A percentile compares a stretch with the other conserved stretches of the same genome.
Conservation (phyloP, 1,140 invertebrate genomes). For the Lamellibrachia luymesi region DNA sequence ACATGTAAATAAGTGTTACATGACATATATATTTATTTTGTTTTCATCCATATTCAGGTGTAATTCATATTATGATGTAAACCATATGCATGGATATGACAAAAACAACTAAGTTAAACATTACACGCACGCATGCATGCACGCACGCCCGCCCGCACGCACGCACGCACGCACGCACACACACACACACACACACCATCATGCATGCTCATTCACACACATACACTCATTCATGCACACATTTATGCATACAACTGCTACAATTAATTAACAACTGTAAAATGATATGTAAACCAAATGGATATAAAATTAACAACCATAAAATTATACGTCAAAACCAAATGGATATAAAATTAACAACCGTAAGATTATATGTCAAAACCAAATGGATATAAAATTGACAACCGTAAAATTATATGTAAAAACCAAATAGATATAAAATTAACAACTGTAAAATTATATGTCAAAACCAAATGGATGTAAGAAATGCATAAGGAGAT, state of each 20-base stretch:
- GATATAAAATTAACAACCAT: background rate
- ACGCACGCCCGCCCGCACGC: background rate
- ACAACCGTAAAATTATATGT: too few species aligned
- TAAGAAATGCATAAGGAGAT: background rate
- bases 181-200: background rate
- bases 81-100: too few species aligned
- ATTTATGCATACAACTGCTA: background rate
- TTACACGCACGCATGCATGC: background rate
- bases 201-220: background rate
- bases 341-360: background rate
- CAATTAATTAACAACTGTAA: background rate
- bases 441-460: too few species aligned
- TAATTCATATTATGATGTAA: background rate
- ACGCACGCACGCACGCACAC: background rate
- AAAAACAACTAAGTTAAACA: too few species aligned
- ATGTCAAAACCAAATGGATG: too few species aligned
- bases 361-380: background rate
- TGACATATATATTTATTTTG: background rate
- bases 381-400: background rate
- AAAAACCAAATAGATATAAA: background rate
- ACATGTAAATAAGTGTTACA: background rate
- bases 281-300: too few species aligned
- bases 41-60: background rate
- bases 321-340: background rate
- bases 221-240: background rate